These are phyloP conservation scores for Dryococelus australis DNA, from an alignment of 2,888 invertebrate genomes.

Conservation along the genomic window DNA sequence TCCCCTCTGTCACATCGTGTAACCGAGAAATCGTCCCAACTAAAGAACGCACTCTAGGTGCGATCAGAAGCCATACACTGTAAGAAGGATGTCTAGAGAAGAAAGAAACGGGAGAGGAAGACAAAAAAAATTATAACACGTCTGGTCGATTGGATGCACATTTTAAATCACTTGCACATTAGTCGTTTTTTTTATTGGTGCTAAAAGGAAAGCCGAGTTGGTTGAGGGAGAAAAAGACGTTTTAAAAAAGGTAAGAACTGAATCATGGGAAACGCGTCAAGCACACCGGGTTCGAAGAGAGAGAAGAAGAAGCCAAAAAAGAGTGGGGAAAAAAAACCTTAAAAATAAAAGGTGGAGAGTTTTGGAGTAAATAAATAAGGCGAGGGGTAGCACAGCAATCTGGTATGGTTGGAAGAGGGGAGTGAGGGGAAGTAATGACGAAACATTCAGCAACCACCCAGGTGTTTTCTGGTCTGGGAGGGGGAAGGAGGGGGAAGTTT, in stretches of 20 bases:
- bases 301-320: not conserved
- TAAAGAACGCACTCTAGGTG: not conserved
- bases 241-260: not conserved
- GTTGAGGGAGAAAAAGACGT: not conserved
- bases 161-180: constrained; percentile 9
- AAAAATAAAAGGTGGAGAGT: not conserved
- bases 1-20: not conserved
- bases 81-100: not conserved
- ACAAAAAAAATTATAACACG: not conserved
- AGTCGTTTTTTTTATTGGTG: not conserved
- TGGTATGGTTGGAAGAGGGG: not conserved
- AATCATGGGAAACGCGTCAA: not conserved
- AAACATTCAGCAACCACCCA: not conserved
- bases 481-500: not conserved
- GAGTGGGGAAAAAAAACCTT: not conserved
- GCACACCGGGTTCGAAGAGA: not conserved
- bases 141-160: not conserved
- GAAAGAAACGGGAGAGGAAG: not conserved
- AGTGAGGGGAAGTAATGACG: constrained; percentile 10
- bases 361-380: not conserved
- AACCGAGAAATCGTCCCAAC: not conserved
- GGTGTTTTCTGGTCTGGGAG: not conserved
- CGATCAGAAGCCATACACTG: not conserved
- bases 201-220: constrained; percentile 11
- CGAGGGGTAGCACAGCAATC: constrained; percentile 16